Evolutionary conservation across 2,797 vertebrate species (phyloP).

Genomic region (Thunnus albacares): DNA sequence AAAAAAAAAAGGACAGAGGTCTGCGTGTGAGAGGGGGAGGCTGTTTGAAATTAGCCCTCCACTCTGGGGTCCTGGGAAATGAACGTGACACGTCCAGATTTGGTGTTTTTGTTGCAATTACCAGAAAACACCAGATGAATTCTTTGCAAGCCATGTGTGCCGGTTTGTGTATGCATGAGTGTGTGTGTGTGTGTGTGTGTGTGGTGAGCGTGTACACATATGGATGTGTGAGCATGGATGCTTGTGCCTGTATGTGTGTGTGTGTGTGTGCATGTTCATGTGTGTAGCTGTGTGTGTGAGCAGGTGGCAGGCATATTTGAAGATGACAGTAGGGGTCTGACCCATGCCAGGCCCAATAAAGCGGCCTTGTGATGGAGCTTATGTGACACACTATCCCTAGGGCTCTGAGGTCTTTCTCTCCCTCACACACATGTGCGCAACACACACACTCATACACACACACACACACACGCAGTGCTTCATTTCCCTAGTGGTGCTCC

Average conservation of each 20-base stretch:
- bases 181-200: constrained; percentile 58
- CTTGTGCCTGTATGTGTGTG: constrained; percentile 28
- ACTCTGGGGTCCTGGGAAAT: constrained; percentile 80
- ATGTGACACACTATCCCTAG: constrained; percentile 83
- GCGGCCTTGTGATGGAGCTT: constrained; percentile 84
- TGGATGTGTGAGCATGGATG: constrained; percentile 55
- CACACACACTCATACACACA: constrained; percentile 29
- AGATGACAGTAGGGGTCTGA: constrained; percentile 86
- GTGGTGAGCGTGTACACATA: constrained; percentile 43
- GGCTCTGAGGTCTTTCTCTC: constrained; percentile 75
- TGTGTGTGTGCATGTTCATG: constrained; percentile 5
- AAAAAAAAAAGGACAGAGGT: constrained; percentile 55
- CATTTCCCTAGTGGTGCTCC: constrained; percentile 55
- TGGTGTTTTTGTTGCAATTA: constrained; percentile 88
- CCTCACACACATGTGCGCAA: constrained; percentile 35
- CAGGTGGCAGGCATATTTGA: constrained; percentile 87
- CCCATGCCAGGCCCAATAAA: constrained; percentile 87
- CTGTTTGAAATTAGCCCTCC: constrained; percentile 85
- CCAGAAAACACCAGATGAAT: constrained; percentile 86
- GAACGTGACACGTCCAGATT: constrained; percentile 86
- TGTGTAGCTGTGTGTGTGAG: constrained; percentile 58
- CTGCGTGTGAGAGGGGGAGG: constrained; percentile 61
- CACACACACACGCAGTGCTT: constrained; percentile 38
- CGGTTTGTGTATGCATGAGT: constrained; percentile 66
- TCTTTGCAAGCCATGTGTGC: constrained; percentile 80